phyloP scores from a whole-genome alignment of 2,888 invertebrate genomes.

The Hofmannophila pseudospretella region DNA sequence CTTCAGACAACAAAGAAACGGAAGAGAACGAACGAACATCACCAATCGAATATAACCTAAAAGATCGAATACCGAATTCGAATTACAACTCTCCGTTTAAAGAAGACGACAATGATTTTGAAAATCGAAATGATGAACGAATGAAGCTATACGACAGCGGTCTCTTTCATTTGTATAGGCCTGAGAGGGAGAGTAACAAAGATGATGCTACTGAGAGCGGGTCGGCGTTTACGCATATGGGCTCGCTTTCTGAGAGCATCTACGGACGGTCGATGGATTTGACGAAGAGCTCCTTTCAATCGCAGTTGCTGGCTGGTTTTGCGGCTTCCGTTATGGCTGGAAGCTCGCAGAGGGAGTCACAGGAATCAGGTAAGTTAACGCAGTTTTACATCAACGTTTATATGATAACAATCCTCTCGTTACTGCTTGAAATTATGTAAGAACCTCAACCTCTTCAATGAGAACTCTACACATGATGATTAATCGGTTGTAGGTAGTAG shows the following conservation, averaged over 20 bases:
- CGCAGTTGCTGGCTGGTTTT: constrained; percentile 63
- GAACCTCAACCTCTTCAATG: no score
- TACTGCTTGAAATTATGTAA: no score
- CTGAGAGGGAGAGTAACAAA: constrained; percentile 49
- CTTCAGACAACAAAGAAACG: constrained; percentile 31
- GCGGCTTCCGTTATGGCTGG: constrained; percentile 65
- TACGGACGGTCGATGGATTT: constrained; percentile 66
- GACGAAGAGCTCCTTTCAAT: constrained; percentile 61
- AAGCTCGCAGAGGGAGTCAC: constrained; percentile 52
- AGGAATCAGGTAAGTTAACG: constrained; percentile 49
- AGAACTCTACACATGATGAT: no score
- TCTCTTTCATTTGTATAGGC: constrained; percentile 60
- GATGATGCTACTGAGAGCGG: constrained; percentile 37
- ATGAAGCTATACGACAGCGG: constrained; percentile 60
- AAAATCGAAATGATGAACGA: constrained; percentile 44
- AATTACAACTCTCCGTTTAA: constrained; percentile 59
- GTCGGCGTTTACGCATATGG: constrained; percentile 43
- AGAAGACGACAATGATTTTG: constrained; percentile 58
- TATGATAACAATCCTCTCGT: no score
- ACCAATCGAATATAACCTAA: constrained; percentile 44
- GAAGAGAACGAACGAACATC: constrained; percentile 44
- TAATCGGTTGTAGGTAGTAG: no score
- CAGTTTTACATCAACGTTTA: no score
- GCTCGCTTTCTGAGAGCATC: constrained; percentile 50
- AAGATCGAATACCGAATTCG: constrained; percentile 43